A percentile compares a stretch with the other conserved stretches of the same genome.
Conservation (phyloP, 2,797 vertebrate genomes). For the Clarias fuscus region DNA sequence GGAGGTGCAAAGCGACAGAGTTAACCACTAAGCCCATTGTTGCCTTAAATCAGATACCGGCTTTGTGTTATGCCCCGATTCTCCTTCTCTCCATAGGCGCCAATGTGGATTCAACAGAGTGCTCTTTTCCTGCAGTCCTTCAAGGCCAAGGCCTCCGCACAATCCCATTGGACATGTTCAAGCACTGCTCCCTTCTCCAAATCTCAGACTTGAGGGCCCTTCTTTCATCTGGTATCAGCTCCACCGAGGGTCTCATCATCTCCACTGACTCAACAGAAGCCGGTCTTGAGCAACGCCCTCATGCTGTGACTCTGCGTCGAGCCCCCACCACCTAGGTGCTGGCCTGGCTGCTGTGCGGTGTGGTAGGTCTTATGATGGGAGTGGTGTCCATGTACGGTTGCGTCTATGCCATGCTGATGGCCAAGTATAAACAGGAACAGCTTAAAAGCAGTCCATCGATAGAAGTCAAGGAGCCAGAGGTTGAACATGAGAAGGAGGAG, state of each 20-base stretch:
- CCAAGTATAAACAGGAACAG: slow-evolving; percentile 88
- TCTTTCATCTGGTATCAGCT: slow-evolving; percentile 54
- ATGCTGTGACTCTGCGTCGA: slow-evolving; percentile 84
- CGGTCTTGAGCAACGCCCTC: slow-evolving; percentile 85
- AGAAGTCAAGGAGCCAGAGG: slow-evolving; percentile 73
- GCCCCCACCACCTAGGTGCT: slow-evolving; percentile 92
- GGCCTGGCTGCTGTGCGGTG: slow-evolving; percentile 88
- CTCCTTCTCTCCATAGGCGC: slow-evolving; percentile 68
- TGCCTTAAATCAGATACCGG: neutral
- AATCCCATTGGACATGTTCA: slow-evolving; percentile 97
- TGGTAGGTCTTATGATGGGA: slow-evolving; percentile 97
- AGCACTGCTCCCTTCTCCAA: slow-evolving; percentile 80
- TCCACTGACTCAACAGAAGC: slow-evolving; percentile 63
- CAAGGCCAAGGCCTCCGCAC: slow-evolving; percentile 87
- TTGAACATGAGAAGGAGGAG: slow-evolving; percentile 51
- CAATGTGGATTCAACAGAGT: slow-evolving; percentile 83
- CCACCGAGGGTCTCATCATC: slow-evolving; percentile 34
- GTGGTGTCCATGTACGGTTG: slow-evolving; percentile 93
- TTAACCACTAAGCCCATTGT: too few species aligned
- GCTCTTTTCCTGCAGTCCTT: slow-evolving; percentile 87
- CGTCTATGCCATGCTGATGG: slow-evolving; percentile 92
- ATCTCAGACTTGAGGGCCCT: slow-evolving; percentile 52
- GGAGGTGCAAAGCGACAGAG: too few species aligned
- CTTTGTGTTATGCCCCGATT: neutral
- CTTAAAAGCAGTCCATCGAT: slow-evolving; percentile 79